These are phyloP conservation scores for Copidosoma aretas DNA, from an alignment of 2,888 invertebrate genomes.

Conservation along the genomic window DNA sequence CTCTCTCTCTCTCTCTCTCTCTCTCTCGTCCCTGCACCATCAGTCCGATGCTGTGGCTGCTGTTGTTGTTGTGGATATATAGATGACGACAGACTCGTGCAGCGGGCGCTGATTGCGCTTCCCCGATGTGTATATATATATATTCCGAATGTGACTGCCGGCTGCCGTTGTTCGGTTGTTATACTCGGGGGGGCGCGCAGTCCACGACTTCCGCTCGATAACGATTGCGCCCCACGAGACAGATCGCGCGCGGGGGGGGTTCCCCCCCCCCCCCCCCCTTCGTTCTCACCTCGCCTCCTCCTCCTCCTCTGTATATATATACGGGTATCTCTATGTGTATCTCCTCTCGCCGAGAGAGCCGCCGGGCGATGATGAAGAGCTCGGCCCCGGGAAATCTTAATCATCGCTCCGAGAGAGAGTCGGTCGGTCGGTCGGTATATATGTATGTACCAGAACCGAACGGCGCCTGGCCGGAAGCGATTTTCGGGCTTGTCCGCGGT, in stretches of 20 bases:
- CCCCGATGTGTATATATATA: too few relatives aligned
- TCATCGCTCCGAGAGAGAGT: slow-evolving; percentile 19
- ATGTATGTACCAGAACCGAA: too few relatives aligned
- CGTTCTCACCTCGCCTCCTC: not conserved
- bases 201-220: slow-evolving; percentile 38
- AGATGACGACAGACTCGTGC: not conserved
- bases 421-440: too few relatives aligned
- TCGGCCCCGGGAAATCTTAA: slow-evolving; percentile 36
- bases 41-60: not conserved
- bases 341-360: not conserved
- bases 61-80: not conserved
- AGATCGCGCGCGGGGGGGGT: slow-evolving; percentile 21
- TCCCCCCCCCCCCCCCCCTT: not conserved
- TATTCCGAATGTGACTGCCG: slow-evolving; percentile 29
- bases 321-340: slow-evolving; percentile 12
- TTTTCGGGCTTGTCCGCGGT: too few relatives aligned
- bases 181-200: not conserved
- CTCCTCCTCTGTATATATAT: too few relatives aligned
- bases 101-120: not conserved
- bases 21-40: not conserved
- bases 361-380: slow-evolving; percentile 28
- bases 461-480: too few relatives aligned
- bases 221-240: slow-evolving; percentile 27
- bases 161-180: too few relatives aligned
- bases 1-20: not conserved